These are phyloP conservation scores for Theropithecus gelada DNA, from an alignment of 2,113 vertebrate genomes.

Conservation along the genomic window DNA sequence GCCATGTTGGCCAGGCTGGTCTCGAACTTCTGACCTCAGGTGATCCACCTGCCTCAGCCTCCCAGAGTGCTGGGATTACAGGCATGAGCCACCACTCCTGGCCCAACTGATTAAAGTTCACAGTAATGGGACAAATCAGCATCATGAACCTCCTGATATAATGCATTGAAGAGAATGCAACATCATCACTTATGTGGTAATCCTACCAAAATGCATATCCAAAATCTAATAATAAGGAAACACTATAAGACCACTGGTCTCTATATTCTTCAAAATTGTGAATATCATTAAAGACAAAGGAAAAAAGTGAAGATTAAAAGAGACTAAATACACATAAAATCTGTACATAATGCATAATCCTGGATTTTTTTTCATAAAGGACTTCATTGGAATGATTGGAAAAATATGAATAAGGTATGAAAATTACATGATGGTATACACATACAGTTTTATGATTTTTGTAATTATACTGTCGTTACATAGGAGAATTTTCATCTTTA, in stretches of 20 bases:
- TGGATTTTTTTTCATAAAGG: background rate
- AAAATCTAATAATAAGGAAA: background rate
- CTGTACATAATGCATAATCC: background rate
- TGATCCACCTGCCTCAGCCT: too few species aligned
- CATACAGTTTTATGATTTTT: background rate
- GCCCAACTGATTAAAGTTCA: background rate
- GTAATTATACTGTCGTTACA: background rate
- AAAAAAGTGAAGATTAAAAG: background rate
- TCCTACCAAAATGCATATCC: background rate
- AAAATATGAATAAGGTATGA: conserved; percentile 4
- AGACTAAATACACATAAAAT: background rate
- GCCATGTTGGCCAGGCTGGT: too few species aligned
- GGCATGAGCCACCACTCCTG: too few species aligned
- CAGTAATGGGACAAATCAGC: background rate
- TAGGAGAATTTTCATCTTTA: background rate
- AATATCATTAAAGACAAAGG: background rate
- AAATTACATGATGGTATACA: background rate
- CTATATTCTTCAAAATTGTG: background rate
- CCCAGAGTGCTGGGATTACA: too few species aligned
- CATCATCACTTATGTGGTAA: background rate
- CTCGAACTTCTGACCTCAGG: too few species aligned
- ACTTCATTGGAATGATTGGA: background rate
- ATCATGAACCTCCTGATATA: background rate
- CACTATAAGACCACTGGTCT: background rate
- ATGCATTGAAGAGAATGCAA: background rate